A percentile compares a stretch with the other conserved stretches of the same genome.
Conservation (phyloP, 2,797 vertebrate species). For the Pipistrellus pygmaeus region DNA sequence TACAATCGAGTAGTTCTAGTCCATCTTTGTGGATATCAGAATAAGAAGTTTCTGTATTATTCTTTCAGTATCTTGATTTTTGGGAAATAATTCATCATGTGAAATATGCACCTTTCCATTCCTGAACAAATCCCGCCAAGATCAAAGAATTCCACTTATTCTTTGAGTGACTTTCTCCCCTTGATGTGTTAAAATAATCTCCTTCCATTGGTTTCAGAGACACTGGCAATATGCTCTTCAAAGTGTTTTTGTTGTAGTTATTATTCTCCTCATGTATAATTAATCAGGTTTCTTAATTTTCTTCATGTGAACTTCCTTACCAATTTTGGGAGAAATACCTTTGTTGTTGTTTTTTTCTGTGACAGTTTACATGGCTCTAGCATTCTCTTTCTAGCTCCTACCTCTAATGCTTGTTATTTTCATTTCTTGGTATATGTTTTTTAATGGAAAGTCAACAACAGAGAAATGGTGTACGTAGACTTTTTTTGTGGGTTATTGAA, state of each 20-base stretch:
- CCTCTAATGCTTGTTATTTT: neutral
- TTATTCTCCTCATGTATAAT: slow-evolving; percentile 61
- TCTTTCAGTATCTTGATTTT: slow-evolving; percentile 43
- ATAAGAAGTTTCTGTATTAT: neutral
- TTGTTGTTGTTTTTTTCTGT: neutral
- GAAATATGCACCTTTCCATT: slow-evolving; percentile 28
- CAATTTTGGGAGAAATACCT: neutral
- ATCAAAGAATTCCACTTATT: slow-evolving; percentile 49
- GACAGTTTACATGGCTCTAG: neutral
- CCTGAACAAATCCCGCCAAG: slow-evolving; percentile 50
- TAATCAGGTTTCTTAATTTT: slow-evolving; percentile 45
- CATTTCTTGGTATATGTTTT: slow-evolving; percentile 8
- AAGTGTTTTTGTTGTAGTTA: neutral
- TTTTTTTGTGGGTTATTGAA: slow-evolving; percentile 69
- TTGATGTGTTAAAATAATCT: slow-evolving; percentile 56
- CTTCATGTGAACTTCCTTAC: neutral
- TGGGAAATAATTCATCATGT: slow-evolving; percentile 22
- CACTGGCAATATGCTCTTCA: slow-evolving; percentile 25
- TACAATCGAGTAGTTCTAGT: neutral
- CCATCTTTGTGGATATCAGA: neutral
- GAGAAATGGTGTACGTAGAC: neutral
- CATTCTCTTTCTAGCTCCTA: neutral
- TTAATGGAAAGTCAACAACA: neutral
- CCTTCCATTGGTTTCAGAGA: slow-evolving; percentile 43
- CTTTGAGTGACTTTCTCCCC: slow-evolving; percentile 40